These are phyloP conservation scores for Bombylius major DNA, from an alignment of 2,888 invertebrate species.

Conservation along the genomic window DNA sequence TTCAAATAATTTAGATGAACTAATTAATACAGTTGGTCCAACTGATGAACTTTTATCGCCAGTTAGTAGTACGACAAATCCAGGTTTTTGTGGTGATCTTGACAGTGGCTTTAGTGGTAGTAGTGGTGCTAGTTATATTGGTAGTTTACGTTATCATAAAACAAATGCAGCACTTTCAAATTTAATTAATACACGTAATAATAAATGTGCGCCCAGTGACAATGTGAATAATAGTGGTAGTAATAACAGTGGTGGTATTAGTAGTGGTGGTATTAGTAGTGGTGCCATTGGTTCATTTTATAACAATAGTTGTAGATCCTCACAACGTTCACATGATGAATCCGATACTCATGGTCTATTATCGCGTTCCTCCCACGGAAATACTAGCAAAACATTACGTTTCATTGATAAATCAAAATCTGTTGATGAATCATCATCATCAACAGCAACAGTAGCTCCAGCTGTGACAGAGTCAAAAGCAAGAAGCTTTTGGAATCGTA, in stretches of 20 bases:
- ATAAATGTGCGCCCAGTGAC: conserved; percentile 15
- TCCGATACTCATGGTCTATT: conserved; percentile 20
- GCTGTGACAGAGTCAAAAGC: conserved; percentile 31
- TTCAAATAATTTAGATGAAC: conserved; percentile 53
- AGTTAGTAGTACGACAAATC: conserved; percentile 44
- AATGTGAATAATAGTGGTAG: conserved; percentile 15
- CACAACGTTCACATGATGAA: conserved; percentile 25
- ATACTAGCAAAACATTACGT: conserved; percentile 32
- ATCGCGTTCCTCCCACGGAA: conserved; percentile 37
- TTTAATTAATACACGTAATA: conserved; percentile 23
- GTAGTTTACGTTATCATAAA: conserved; percentile 45
- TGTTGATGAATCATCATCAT: conserved; percentile 36
- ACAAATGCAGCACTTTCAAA: conserved; percentile 27
- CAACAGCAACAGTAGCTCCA: conserved; percentile 16
- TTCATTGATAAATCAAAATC: conserved; percentile 39
- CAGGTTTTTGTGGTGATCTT: conserved; percentile 42
- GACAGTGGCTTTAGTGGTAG: conserved; percentile 77
- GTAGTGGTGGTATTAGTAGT: conserved; percentile 39
- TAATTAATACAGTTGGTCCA: conserved; percentile 50
- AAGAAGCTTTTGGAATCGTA: conserved; percentile 55
- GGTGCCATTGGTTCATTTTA: conserved; percentile 23
- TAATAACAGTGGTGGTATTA: conserved; percentile 14
- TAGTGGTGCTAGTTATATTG: conserved; percentile 68
- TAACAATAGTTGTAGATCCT: conserved; percentile 26
- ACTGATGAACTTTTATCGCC: conserved; percentile 62